Evolutionary conservation across 2,113 vertebrate genomes (phyloP), one percentile per base, ranked within the genome.

Genomic region (Beaufortia kweichowensis): DNA sequence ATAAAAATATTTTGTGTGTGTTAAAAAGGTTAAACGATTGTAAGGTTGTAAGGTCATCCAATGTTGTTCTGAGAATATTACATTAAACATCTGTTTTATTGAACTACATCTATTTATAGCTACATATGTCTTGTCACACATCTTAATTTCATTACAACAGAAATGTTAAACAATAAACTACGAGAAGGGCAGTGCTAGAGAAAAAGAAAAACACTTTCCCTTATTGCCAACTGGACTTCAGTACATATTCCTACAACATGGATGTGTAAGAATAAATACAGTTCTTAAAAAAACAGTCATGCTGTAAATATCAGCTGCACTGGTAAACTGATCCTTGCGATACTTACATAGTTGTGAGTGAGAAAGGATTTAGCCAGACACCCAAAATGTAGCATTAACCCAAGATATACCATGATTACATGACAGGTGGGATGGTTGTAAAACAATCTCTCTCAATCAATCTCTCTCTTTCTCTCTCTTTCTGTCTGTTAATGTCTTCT

Each of bases 341-440:
- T 55, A 46, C 14, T 59, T 28, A 64, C 61, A 72, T 39, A 59
- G 35, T 19, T 53, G 67, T 76, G 68, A 48, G 24, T 43, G 24
- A 75, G 60, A 29, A 67, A 79, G 75, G 57, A 55, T 63, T 19
- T 29, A 79, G 60, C 43, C 46, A 68, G 28, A 81, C 75, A n/a
- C 75, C 79, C 75, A 81, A 48, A 65, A 59, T 2, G 50, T n/a
- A 63, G 63, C 66, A 76, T 66, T 75, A 50, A 76, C 60, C 64
- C 69, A 81, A 67, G 55, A 80, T 79, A 66, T 59, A 72, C 56
- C 75, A 35, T 29, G 46, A 28, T 80, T 75, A 83, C 31, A 53
- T 70, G 79, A 84, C 62, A 79, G 57, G 76, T 81, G 76, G 82
- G 67, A 23, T n/a, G 33, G 46, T 53, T 43, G 6, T 35, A 35